Evolutionary conservation across 2,113 vertebrate species (phyloP).

Genomic region (Aspiorhynchus laticeps): DNA sequence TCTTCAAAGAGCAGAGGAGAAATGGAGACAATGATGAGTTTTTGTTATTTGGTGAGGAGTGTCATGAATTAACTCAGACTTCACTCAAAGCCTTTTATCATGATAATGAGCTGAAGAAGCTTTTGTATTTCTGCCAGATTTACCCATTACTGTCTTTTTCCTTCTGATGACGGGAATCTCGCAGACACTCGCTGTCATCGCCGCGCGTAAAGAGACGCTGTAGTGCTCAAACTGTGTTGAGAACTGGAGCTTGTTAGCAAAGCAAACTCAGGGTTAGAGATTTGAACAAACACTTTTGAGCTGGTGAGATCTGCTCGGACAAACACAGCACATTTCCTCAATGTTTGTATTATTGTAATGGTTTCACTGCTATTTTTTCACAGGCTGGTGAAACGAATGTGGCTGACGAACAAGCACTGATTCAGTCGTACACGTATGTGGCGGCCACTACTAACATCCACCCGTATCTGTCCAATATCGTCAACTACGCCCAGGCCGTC

Average conservation of each 20-base stretch:
- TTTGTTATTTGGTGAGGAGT: background rate
- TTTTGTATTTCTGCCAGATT: constrained; percentile 47
- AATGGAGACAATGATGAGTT: background rate
- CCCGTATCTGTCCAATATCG: constrained; percentile 94
- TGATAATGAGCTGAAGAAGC: constrained; percentile 90
- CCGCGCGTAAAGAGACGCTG: background rate
- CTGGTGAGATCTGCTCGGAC: background rate
- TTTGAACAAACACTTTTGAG: background rate
- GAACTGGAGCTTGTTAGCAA: background rate
- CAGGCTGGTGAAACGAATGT: constrained; percentile 85
- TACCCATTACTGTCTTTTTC: background rate
- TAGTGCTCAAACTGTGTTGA: background rate
- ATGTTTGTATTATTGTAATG: background rate
- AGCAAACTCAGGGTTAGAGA: background rate
- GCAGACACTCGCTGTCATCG: background rate
- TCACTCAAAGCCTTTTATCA: constrained; percentile 79
- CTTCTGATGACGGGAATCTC: background rate
- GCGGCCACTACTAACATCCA: constrained; percentile 98
- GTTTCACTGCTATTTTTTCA: background rate
- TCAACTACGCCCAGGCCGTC: constrained; percentile 98
- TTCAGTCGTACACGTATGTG: constrained; percentile 96
- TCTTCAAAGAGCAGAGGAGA: background rate
- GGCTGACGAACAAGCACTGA: constrained; percentile 93
- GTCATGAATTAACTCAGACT: constrained; percentile 8
- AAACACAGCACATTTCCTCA: background rate